Percentiles rank a stretch among this genome's conserved stretches.
Evolutionary conservation across 1,140 invertebrate species (phyloP).

Genomic region (Trichonephila inaurata): DNA sequence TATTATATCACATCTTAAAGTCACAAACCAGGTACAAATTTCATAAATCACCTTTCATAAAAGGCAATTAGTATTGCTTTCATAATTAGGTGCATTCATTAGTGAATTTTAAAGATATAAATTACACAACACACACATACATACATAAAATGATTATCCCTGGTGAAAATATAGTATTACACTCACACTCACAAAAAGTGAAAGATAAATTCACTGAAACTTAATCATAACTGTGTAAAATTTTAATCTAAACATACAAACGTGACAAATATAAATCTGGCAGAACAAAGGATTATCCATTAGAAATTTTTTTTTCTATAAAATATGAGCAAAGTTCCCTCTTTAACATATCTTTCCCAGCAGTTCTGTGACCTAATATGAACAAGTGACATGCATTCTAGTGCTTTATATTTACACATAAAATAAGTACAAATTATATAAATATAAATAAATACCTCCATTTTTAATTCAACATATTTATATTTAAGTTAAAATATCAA

Average conservation of each 20-base stretch:
- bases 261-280: not conserved
- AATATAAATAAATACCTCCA: not conserved
- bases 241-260: not conserved
- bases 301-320: not conserved
- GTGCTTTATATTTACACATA: not conserved
- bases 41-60: constrained; percentile 37
- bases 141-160: not conserved
- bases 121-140: constrained; percentile 21
- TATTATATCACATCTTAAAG: constrained; percentile 62
- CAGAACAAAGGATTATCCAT: not conserved
- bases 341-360: not conserved
- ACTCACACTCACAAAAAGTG: not conserved
- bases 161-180: constrained; percentile 3
- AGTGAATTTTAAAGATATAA: constrained; percentile 11
- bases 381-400: not conserved
- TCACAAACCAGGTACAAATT: constrained; percentile 74
- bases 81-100: constrained; percentile 46
- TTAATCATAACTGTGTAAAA: not conserved
- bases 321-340: constrained; percentile 41
- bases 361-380: constrained; percentile 56
- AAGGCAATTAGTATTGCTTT: constrained; percentile 66
- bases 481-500: no score
- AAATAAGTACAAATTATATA: not conserved
- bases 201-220: not conserved
- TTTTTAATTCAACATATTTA: not conserved